These are phyloP conservation scores for Lepidurus packardi DNA, from an alignment of 1,140 invertebrate genomes.

Conservation along the genomic window DNA sequence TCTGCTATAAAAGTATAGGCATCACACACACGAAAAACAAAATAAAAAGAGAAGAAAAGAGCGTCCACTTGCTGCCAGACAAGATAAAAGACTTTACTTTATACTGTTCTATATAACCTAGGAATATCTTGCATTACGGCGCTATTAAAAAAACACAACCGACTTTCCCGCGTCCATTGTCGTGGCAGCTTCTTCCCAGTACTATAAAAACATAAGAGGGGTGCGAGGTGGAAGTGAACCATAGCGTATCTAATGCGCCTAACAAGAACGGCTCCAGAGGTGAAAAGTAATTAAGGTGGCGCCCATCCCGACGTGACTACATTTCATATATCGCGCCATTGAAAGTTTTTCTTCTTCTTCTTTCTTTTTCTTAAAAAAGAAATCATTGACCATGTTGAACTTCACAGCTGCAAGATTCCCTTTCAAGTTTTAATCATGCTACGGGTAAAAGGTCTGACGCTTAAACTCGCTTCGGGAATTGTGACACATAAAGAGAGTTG, in stretches of 20 bases:
- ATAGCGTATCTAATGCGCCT: neutral
- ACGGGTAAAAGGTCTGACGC: too few species aligned
- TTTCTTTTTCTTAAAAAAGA: neutral
- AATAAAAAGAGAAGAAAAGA: neutral
- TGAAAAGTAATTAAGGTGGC: slow-evolving; percentile 2
- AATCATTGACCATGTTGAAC: neutral
- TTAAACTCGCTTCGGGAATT: neutral
- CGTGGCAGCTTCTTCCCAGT: neutral
- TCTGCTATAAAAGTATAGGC: neutral
- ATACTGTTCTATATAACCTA: neutral
- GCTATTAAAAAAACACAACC: neutral
- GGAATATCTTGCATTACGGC: neutral
- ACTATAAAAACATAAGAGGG: neutral
- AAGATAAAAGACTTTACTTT: neutral
- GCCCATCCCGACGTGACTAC: neutral
- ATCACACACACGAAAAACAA: neutral
- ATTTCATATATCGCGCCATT: slow-evolving; percentile 1
- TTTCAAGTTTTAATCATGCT: too few species aligned
- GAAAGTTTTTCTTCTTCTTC: neutral
- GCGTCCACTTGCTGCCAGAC: neutral
- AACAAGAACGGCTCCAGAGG: neutral
- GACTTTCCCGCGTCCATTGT: neutral
- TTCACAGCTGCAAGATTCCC: too few species aligned
- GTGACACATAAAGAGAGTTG: neutral
- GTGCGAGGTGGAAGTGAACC: neutral